Evolutionary conservation across 2,797 vertebrate species (phyloP).

Genomic region (Cossypha heuglini): DNA sequence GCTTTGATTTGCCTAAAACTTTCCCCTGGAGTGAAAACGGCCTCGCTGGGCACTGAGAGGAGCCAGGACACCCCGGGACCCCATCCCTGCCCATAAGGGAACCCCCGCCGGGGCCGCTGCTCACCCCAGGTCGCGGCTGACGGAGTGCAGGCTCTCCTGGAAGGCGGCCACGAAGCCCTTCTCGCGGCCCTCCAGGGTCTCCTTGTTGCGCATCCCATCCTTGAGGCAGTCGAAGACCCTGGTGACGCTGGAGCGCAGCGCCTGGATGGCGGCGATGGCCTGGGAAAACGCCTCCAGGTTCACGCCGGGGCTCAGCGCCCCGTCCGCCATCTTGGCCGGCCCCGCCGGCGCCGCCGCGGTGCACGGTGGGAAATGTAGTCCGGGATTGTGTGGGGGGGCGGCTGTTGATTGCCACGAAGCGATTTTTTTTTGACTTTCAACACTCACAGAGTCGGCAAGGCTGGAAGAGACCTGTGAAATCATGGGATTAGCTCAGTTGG

Average conservation of each 20-base stretch:
- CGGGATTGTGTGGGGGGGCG: accelerated
- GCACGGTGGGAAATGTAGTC: conserved; percentile 33
- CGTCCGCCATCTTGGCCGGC: conserved; percentile 84
- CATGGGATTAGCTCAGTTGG: background rate
- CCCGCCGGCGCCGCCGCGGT: background rate
- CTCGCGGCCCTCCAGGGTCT: conserved; percentile 90
- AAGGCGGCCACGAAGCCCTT: conserved; percentile 90
- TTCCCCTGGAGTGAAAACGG: accelerated
- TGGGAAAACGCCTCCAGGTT: conserved; percentile 95
- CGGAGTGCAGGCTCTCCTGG: conserved; percentile 92
- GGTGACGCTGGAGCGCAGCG: conserved; percentile 93
- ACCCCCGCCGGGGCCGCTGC: conserved; percentile 5
- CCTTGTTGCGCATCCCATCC: conserved; percentile 93
- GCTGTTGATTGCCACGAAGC: accelerated
- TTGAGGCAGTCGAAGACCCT: conserved; percentile 94
- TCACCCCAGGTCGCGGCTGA: conserved; percentile 95
- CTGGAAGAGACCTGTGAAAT: background rate
- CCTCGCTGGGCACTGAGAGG: background rate
- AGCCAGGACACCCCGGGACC: background rate
- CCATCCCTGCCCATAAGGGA: background rate
- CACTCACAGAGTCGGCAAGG: too few species aligned
- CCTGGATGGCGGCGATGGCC: conserved; percentile 93
- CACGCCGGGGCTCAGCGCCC: conserved; percentile 86
- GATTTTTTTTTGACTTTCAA: accelerated
- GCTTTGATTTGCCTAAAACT: background rate